These are phyloP conservation scores for Leptopilina boulardi DNA, from an alignment of 1,140 invertebrate species.

Conservation along the genomic window DNA sequence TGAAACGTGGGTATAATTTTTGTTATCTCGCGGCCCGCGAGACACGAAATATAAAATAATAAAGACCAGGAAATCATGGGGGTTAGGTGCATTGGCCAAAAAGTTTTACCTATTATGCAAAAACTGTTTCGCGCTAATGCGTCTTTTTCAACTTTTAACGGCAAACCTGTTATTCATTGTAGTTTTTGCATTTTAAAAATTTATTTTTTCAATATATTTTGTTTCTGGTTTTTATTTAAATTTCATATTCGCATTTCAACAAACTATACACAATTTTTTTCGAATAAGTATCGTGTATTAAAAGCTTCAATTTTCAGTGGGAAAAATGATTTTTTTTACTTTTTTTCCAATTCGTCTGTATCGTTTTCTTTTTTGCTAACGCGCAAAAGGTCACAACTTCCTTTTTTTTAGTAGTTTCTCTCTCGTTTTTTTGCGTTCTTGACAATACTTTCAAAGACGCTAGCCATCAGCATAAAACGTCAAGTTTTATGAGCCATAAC, in stretches of 20 bases:
- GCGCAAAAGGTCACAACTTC: constrained; percentile 9
- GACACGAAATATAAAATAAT: constrained; percentile 75
- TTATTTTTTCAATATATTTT: constrained; percentile 36
- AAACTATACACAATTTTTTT: too few relatives aligned
- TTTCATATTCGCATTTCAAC: too few relatives aligned
- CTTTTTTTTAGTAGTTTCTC: constrained; percentile 10
- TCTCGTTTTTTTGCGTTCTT: constrained; percentile 40
- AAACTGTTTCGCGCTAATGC: constrained; percentile 71
- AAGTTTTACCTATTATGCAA: constrained; percentile 71
- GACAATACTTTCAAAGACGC: constrained; percentile 61
- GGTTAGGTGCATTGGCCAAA: constrained; percentile 15
- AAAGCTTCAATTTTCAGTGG: too few relatives aligned
- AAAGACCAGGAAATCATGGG: constrained; percentile 57
- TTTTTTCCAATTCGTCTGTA: neutral
- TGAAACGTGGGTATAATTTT: constrained; percentile 69
- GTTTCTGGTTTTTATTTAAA: neutral
- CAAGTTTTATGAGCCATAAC: constrained; percentile 67
- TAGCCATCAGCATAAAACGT: constrained; percentile 67
- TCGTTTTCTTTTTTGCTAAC: neutral
- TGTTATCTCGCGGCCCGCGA: constrained; percentile 68
- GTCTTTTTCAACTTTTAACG: constrained; percentile 72
- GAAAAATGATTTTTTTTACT: too few relatives aligned
- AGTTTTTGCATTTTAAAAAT: constrained; percentile 15
- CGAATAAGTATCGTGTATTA: too few relatives aligned
- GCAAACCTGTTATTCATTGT: constrained; percentile 46